phyloP scores from a whole-genome alignment of 2,888 invertebrate genomes.

The Thysanoteuthis rhombus region DNA sequence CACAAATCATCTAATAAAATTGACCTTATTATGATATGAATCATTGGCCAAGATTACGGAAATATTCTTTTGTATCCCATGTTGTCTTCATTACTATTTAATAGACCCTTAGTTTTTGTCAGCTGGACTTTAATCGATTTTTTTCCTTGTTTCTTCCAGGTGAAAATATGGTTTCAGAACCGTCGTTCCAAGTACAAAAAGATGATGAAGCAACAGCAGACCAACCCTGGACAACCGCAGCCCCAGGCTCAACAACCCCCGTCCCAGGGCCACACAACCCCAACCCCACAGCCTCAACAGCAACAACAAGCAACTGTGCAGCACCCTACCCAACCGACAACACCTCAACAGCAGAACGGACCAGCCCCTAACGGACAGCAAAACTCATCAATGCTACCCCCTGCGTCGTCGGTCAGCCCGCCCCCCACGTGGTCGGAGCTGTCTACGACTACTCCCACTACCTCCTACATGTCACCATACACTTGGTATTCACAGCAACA shows the following conservation, averaged over 20 bases:
- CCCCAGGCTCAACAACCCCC: conserved; percentile 36
- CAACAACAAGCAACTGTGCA: conserved; percentile 46
- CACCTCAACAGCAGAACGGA: conserved; percentile 41
- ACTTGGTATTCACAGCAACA: conserved; percentile 52
- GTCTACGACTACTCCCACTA: conserved; percentile 43
- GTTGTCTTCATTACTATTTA: background rate
- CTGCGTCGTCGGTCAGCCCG: conserved; percentile 52
- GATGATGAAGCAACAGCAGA: conserved; percentile 52
- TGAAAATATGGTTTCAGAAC: conserved; percentile 59
- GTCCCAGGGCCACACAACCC: conserved; percentile 16
- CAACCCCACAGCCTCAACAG: conserved; percentile 33
- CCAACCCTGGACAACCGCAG: conserved; percentile 36
- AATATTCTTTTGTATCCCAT: background rate
- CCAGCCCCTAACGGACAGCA: conserved; percentile 42
- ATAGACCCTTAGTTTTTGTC: background rate
- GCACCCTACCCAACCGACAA: conserved; percentile 43
- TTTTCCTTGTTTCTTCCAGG: conserved; percentile 43
- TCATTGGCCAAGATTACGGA: too few species aligned
- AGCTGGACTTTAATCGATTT: background rate
- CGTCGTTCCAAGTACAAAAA: conserved; percentile 56
- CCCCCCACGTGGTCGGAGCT: conserved; percentile 52
- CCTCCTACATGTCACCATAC: conserved; percentile 51
- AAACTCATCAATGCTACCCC: conserved; percentile 44
- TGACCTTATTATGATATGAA: too few species aligned
- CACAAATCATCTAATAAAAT: too few species aligned